These are phyloP conservation scores for Anastatus disparis DNA, from an alignment of 1,140 invertebrate genomes.

Conservation along the genomic window DNA sequence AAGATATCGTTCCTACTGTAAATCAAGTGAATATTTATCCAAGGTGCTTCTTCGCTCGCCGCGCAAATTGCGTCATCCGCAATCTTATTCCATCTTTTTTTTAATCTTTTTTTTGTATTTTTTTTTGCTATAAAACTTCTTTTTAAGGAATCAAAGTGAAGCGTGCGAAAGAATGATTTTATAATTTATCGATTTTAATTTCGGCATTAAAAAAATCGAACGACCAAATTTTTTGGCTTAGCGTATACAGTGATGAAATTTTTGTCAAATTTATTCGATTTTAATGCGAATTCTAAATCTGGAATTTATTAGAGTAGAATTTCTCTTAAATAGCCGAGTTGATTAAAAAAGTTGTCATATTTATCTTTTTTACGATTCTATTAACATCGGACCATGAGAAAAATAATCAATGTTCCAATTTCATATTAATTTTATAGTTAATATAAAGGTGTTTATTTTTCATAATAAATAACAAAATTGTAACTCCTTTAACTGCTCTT, in stretches of 20 bases:
- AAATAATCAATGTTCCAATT: too few species aligned
- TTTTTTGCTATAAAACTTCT: conserved; percentile 21
- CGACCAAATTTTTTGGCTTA: too few species aligned
- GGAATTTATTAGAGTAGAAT: background rate
- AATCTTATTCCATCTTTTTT: too few species aligned
- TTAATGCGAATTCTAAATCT: background rate
- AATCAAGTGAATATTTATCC: conserved; percentile 20
- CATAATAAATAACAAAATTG: too few species aligned
- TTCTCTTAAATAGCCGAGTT: conserved; percentile 4
- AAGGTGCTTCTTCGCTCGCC: background rate
- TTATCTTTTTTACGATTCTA: too few species aligned
- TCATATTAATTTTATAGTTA: too few species aligned
- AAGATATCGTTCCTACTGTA: conserved; percentile 15
- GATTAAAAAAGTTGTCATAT: conserved; percentile 2
- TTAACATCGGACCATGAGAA: too few species aligned
- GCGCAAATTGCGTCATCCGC: conserved; percentile 26
- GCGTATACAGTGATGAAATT: background rate
- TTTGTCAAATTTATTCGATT: conserved; percentile 8
- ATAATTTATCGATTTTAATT: conserved; percentile 21
- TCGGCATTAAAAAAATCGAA: conserved; percentile 2
- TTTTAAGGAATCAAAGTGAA: conserved; percentile 23
- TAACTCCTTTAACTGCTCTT: too few species aligned
- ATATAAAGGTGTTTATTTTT: too few species aligned
- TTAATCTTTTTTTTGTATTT: background rate
- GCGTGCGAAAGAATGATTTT: conserved; percentile 5